Percentiles rank a stretch among this genome's conserved stretches.
These are phyloP conservation scores for Desmophyllum pertusum DNA, from an alignment of 92 coral and sea anemone genomes.

Conservation along the genomic window DNA sequence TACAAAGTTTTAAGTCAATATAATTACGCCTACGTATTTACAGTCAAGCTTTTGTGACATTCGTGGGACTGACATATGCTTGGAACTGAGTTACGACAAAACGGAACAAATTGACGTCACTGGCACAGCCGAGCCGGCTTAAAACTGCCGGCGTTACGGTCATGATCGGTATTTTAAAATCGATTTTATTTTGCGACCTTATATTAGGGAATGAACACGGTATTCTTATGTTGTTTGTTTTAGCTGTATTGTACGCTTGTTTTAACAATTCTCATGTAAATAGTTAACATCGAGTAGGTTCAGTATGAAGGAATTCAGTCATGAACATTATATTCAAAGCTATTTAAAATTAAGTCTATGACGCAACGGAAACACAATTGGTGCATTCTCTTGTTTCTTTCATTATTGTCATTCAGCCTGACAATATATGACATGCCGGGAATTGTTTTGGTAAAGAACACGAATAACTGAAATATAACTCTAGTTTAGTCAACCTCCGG, in stretches of 20 bases:
- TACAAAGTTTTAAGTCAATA: not conserved
- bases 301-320: not conserved
- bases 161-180: no score
- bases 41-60: not conserved
- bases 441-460: not conserved
- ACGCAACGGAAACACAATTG: not conserved
- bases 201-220: no score
- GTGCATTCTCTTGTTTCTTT: not conserved
- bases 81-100: not conserved
- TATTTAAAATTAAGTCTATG: not conserved
- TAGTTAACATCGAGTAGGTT: not conserved
- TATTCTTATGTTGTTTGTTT: not conserved
- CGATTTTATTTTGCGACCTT: not conserved
- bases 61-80: not conserved
- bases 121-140: no score
- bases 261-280: not conserved
- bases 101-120: constrained; percentile 16
- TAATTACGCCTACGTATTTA: not conserved
- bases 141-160: no score
- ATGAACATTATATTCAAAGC: not conserved
- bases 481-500: not conserved
- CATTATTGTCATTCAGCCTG: not conserved
- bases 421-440: constrained; percentile 8
- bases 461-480: constrained; percentile 21
- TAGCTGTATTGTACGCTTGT: not conserved